phyloP scores from a whole-genome alignment of 2,888 invertebrate species.

The Aspidiotus destructor region DNA sequence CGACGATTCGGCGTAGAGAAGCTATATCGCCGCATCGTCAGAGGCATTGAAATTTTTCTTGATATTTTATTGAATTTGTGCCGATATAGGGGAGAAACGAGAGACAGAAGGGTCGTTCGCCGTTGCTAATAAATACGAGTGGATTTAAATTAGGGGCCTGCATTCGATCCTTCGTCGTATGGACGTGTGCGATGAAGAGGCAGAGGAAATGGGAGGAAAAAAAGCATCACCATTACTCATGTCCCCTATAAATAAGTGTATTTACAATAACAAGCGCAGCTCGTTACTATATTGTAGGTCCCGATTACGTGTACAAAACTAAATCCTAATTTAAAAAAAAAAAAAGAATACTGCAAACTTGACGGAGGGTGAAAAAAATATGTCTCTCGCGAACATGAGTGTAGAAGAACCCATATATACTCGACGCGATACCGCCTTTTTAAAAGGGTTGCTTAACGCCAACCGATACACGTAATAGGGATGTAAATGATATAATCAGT shows the following conservation, averaged over 20 bases:
- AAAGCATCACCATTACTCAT: background rate
- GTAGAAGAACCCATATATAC: background rate
- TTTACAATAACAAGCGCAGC: conserved; percentile 10
- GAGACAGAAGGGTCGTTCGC: conserved; percentile 4
- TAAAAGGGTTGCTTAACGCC: conserved; percentile 17
- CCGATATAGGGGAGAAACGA: background rate
- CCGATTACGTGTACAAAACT: conserved; percentile 7
- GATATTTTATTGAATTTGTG: conserved; percentile 1
- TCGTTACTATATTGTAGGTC: conserved; percentile 7
- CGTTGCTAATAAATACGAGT: background rate
- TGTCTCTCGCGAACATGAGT: conserved; percentile 6
- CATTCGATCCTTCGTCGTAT: background rate
- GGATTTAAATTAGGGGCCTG: conserved; percentile 1
- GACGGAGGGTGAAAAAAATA: conserved; percentile 27
- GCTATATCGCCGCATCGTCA: no score
- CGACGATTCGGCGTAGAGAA: no score
- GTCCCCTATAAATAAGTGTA: background rate
- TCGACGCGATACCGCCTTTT: conserved; percentile 20
- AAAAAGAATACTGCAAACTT: background rate
- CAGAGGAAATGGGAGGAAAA: background rate
- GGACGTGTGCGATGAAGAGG: background rate
- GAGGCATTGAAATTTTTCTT: no score
- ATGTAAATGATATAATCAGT: conserved; percentile 29
- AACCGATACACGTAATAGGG: conserved; percentile 23
- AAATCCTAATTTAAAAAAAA: conserved; percentile 16